Conservation (phyloP, 2,113 vertebrate species). For the Upupa epops region DNA sequence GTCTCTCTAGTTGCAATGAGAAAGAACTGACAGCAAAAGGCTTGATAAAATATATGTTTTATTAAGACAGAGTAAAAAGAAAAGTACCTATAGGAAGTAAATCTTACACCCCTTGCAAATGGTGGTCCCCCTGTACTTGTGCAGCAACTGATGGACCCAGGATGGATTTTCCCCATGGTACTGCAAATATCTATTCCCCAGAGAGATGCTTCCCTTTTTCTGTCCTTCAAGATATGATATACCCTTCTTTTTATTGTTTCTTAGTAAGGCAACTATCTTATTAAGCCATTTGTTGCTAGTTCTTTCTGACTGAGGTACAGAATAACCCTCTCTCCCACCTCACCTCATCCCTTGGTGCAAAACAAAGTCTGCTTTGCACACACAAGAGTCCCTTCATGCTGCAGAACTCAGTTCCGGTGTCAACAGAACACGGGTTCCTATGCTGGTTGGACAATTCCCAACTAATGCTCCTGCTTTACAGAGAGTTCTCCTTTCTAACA, state of each 20-base stretch:
- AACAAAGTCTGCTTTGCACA: accelerated
- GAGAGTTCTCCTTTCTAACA: background rate
- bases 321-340: background rate
- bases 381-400: background rate
- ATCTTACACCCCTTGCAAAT: background rate
- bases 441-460: background rate
- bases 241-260: background rate
- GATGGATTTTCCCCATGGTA: background rate
- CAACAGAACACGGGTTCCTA: background rate
- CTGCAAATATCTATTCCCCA: background rate
- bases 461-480: background rate
- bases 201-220: background rate
- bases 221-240: background rate
- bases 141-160: background rate
- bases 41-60: background rate
- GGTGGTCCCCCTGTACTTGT: accelerated
- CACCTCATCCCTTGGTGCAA: background rate
- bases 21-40: background rate
- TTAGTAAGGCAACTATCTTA: background rate
- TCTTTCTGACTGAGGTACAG: background rate
- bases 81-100: background rate
- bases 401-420: background rate
- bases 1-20: background rate
- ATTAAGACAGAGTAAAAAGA: background rate
- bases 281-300: background rate